Percentiles rank a stretch among this genome's conserved stretches.
Conservation (phyloP, 1,140 invertebrate species). For the Aphaenogaster floridana region DNA sequence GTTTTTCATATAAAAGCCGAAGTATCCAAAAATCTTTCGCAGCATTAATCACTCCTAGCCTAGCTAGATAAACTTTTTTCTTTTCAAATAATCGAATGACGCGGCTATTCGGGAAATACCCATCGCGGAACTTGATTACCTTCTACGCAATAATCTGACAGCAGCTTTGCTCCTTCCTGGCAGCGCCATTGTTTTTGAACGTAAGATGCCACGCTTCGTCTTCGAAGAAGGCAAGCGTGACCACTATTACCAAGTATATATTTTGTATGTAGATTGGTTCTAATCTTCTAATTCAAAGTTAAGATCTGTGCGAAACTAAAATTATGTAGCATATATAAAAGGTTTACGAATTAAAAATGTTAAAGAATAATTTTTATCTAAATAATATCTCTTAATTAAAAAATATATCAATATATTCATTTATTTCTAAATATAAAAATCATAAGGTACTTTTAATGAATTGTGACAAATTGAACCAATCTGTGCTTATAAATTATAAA, state of each 20-base stretch:
- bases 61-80: conserved; percentile 26
- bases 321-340: not conserved
- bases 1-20: not conserved
- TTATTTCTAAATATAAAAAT: conserved; percentile 2
- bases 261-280: not conserved
- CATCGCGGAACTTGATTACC: conserved; percentile 73
- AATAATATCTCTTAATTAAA: not conserved
- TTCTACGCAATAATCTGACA: conserved; percentile 70
- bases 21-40: not conserved
- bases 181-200: conserved; percentile 56
- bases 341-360: not conserved
- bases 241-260: not conserved
- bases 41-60: not conserved
- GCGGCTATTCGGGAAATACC: conserved; percentile 69
- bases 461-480: not conserved
- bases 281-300: not conserved
- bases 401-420: not conserved
- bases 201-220: conserved; percentile 6
- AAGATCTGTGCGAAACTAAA: not conserved
- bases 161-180: conserved; percentile 44
- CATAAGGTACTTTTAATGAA: not conserved
- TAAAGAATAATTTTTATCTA: not conserved
- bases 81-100: conserved; percentile 51
- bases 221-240: not conserved
- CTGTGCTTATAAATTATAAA: not conserved